Base-by-base conservation (phyloP, 1,140 invertebrate genomes). In the Armadillidium nasatum region DNA sequence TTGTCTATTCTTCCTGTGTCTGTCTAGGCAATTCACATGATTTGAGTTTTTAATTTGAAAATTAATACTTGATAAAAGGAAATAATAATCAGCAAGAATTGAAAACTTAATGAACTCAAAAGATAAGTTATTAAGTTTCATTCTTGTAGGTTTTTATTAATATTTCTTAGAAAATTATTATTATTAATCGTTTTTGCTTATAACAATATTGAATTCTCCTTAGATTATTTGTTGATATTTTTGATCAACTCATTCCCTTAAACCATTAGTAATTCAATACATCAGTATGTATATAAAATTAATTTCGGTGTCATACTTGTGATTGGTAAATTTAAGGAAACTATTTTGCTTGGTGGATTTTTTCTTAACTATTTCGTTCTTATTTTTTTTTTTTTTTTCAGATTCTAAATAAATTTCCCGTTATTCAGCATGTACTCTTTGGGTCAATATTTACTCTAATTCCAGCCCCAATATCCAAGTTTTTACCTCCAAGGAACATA, bases 371-470 rank as follows among this genome's bases (percentile, higher is more conserved):
- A 7, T 54, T 15, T 54, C n/a, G 13, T 11, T 33, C 10, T 3
- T 73, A n/a, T 54, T 11, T 72, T n/a, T n/a, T n/a, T n/a, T 19
- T 44, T 45, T 33, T 15, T 45, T 74, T 74, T 43, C 73, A 80
- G 79, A 71, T 80, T 44, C 70, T 83, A 7, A 79, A 71, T 78
- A 99, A 99, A 85, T 99, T 97, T 86, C 98, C 98, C 7, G 94
- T 99, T 0, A 91, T 98, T 73, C 98, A 99, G 84, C 98, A 99
- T 85, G 92, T 98, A 66, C 86, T 96, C 33, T 99, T 99, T 88
- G 98, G 98, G 19, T 95, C 93, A 33, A 84, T 99, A 6, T 86
- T 97, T 60, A 76, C 76, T 70, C 72, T 79, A 22, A 10, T 50
- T 45, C 54, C 76, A 45, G 76, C 80, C 33, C 54, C 44, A 67